These are phyloP conservation scores for Diarsia brunnea DNA, from an alignment of 2,888 invertebrate genomes.

Conservation along the genomic window DNA sequence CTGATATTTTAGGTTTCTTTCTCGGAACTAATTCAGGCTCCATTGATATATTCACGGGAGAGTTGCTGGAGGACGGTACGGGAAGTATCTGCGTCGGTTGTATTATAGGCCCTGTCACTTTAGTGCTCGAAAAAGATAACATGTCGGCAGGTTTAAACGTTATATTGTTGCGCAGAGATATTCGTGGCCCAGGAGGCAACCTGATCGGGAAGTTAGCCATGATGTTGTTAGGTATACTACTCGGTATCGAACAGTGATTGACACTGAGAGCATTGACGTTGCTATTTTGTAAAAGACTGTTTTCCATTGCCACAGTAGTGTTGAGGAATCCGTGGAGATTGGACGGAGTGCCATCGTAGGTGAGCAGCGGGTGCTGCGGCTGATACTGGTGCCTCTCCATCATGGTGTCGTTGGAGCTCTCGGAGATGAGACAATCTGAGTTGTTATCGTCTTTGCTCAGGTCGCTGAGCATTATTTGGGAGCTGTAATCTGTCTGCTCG, in stretches of 20 bases:
- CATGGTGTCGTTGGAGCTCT: constrained; percentile 81
- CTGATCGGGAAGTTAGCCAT: constrained; percentile 87
- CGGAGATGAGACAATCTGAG: constrained; percentile 84
- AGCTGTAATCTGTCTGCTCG: constrained; percentile 74
- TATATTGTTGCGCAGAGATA: constrained; percentile 82
- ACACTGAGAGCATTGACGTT: constrained; percentile 79
- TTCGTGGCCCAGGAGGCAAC: constrained; percentile 79
- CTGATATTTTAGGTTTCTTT: constrained; percentile 89
- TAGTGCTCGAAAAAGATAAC: constrained; percentile 82
- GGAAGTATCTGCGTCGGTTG: constrained; percentile 86
- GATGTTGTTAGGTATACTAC: constrained; percentile 81
- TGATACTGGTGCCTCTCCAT: constrained; percentile 82
- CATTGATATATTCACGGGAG: constrained; percentile 79
- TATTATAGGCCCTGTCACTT: constrained; percentile 86
- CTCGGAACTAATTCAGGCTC: constrained; percentile 83
- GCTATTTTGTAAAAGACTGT: constrained; percentile 78
- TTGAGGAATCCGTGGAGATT: constrained; percentile 83
- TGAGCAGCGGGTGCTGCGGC: constrained; percentile 77
- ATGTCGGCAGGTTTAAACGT: constrained; percentile 85
- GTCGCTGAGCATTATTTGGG: constrained; percentile 79
- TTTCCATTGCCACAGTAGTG: constrained; percentile 81
- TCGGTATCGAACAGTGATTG: constrained; percentile 78
- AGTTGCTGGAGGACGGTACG: constrained; percentile 84
- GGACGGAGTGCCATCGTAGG: constrained; percentile 78
- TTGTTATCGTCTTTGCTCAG: constrained; percentile 85